Evolutionary conservation across 2,888 invertebrate genomes (phyloP), one percentile per base, ranked within the genome.

Genomic region (Auanema sp.): DNA sequence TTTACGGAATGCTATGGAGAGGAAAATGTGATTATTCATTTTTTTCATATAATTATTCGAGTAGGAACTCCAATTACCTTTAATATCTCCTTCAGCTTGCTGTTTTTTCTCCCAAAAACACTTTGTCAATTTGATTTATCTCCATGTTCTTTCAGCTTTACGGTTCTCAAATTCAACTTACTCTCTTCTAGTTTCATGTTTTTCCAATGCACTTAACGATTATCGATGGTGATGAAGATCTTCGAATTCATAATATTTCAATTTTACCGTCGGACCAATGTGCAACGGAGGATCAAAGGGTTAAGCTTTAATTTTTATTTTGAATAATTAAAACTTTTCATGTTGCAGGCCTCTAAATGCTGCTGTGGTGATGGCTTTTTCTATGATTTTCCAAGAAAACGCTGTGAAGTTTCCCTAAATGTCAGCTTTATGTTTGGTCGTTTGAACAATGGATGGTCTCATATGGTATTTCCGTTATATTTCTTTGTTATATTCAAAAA

Each of bases 211-310:
- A 80, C 68, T 71, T 80, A 69, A 76, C 73, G 56, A 66, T 71
- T 47, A 77, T 80, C 64, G 80, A 80, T 70, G 80, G 80, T 64
- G 79, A 80, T 54, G 75, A 74, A 52, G 80, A 80, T 67, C 71
- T 80, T 24, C 70, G 74, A 57, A 83, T 81, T 60, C 81, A 81
- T 71, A 81, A 81, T 67, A 78, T 81, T 49, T 78, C 80, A 24
- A 81, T 81, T 60, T 69, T 81, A 41, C 81, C 81, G n/a, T 79
- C 81, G n/a, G 81, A 81, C 69, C 81, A 81, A 67, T 81, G 81
- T 57, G 81, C 81, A 33, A 81, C 81, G 33, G 81, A 81, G 52
- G 81, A 81, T 68, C 81, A 81, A 66, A 58, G 81, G 57, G 79
- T 79, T 10, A 47, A 64, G 51, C 41, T 24, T 3, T 49, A 16